Base-by-base conservation (phyloP, 2,888 invertebrate species). In the Ennomos erosarius region DNA sequence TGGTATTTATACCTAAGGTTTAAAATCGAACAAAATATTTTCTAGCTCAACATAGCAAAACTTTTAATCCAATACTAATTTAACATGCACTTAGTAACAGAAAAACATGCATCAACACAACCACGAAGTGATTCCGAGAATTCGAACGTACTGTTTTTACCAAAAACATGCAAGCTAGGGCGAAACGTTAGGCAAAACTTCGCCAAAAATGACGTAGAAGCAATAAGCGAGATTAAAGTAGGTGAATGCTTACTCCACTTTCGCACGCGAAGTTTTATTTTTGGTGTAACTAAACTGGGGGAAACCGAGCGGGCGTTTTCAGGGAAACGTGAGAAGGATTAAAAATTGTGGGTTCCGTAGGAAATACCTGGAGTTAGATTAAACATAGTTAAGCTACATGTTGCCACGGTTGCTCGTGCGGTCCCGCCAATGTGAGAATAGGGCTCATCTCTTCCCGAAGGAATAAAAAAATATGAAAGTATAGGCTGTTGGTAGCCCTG, bases 181-280 rank as follows among this genome's bases (percentile, higher is more conserved):
- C 54, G 47, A 57, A 62, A 55, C 49, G 52, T 47, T 62, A 53
- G 50, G 49, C 60, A 11, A 53, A 62, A 65, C 50, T 54, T 48
- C 37, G 39, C 42, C 42, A 59, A 65, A 65, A 55, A 36, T 38
- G 2, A 48, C 26, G 48, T 48, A 48, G 33, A 38, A 48, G 48
- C 48, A 39, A 48, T 47, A 55, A 55, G 54, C 62, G 62, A 55
- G 36, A 58, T 55, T 55, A 67, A 67, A 66, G 62, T 73, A 68
- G 68, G 74, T 71, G 60, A 75, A 75, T 67, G 77, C 67, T 76
- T 68, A 72, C 60, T 63, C 55, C 53, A 50, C 40, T 50, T 50
- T n/a, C 38, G 49, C 76, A 76, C 72, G 76, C 74, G 26, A 76
- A 11, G 40, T 42, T 68, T 60, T 62, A 58, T 57, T 66, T 51